phyloP scores from a whole-genome alignment of 2,888 invertebrate species.

The Epistrophe eligans region DNA sequence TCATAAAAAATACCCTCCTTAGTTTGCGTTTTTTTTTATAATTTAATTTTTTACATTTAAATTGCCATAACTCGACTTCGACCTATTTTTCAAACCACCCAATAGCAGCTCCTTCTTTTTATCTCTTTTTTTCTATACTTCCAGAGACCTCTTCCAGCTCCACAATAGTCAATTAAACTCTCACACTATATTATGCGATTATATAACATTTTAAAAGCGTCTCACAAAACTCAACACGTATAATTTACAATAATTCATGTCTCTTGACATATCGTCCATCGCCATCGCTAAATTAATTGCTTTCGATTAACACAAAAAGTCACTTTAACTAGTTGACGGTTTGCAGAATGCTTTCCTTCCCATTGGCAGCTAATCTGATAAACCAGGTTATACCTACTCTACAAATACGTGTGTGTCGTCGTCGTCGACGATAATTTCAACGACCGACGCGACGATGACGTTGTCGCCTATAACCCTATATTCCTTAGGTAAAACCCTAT shows the following conservation, averaged over 20 bases:
- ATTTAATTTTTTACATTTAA: too few species aligned
- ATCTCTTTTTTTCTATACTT: too few species aligned
- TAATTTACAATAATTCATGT: slow-evolving; percentile 68
- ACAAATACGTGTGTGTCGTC: neutral
- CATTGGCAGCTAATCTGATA: slow-evolving; percentile 73
- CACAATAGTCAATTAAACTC: slow-evolving; percentile 52
- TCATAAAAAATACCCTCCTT: too few species aligned
- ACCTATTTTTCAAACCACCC: neutral
- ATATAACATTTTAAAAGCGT: slow-evolving; percentile 27
- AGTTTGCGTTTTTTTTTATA: too few species aligned
- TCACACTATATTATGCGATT: slow-evolving; percentile 38
- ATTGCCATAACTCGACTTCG: too few species aligned
- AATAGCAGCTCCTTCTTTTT: too few species aligned
- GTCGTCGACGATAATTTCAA: too few species aligned
- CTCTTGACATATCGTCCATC: slow-evolving; percentile 70
- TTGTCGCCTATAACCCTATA: slow-evolving; percentile 50
- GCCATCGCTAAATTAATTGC: slow-evolving; percentile 73
- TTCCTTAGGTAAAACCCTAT: neutral
- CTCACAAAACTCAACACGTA: slow-evolving; percentile 48
- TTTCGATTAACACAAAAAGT: slow-evolving; percentile 76
- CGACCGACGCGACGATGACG: slow-evolving; percentile 29
- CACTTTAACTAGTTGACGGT: slow-evolving; percentile 68
- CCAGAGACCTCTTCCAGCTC: neutral
- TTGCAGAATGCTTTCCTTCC: slow-evolving; percentile 40
- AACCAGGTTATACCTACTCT: slow-evolving; percentile 4